Conservation (phyloP, 2,797 vertebrate genomes). For the Stomatorhinus walkeri region DNA sequence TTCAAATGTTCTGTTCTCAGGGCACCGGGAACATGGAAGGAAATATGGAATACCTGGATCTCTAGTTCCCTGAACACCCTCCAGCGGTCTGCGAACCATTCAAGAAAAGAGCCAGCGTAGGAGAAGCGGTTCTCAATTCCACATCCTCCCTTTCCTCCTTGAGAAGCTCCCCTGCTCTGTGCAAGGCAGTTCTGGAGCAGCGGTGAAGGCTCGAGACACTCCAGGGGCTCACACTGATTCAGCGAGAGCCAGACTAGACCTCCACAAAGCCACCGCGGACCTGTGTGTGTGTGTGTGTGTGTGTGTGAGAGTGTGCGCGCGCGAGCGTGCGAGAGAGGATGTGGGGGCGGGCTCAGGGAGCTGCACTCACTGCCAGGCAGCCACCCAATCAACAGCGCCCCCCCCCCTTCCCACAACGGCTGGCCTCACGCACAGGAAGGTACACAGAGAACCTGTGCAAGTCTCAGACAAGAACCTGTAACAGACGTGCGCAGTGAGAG, state of each 20-base stretch:
- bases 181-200: slow-evolving; percentile 35
- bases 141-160: slow-evolving; percentile 31
- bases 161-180: slow-evolving; percentile 31
- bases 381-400: slow-evolving; percentile 41
- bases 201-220: slow-evolving; percentile 23
- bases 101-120: not conserved
- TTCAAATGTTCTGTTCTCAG: not conserved
- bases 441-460: not conserved
- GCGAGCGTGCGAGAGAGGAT: slow-evolving; percentile 49
- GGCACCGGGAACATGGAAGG: not conserved
- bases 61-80: slow-evolving; percentile 45
- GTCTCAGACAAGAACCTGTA: not conserved
- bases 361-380: slow-evolving; percentile 52
- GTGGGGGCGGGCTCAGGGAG: slow-evolving; percentile 55
- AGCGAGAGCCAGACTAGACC: slow-evolving; percentile 19
- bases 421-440: slow-evolving; percentile 15
- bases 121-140: not conserved
- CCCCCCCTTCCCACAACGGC: slow-evolving; percentile 39
- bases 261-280: slow-evolving; percentile 25
- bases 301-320: slow-evolving; percentile 18
- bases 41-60: slow-evolving; percentile 48
- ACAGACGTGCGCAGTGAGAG: not conserved
- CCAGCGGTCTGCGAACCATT: slow-evolving; percentile 22
- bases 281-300: slow-evolving; percentile 16
- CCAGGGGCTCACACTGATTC: slow-evolving; percentile 19